These are phyloP conservation scores for Tribolium freemani DNA, from an alignment of 2,888 invertebrate species.

Conservation along the genomic window DNA sequence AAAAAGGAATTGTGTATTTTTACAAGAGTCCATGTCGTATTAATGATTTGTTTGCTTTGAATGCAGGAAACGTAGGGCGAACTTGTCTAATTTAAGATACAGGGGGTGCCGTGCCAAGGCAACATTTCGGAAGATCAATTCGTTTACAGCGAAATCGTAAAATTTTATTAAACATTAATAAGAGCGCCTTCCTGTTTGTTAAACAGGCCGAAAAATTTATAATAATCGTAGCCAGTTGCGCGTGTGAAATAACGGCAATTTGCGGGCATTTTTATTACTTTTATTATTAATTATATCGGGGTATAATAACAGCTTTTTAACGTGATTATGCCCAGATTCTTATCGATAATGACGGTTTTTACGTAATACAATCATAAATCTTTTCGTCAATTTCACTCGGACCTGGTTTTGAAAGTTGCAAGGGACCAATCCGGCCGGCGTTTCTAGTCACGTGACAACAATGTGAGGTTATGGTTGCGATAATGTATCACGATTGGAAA, in stretches of 20 bases:
- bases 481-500: slow-evolving; percentile 4
- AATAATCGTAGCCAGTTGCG: slow-evolving; percentile 22
- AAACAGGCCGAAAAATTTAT: slow-evolving; percentile 24
- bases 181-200: neutral
- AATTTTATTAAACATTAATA: slow-evolving; percentile 14
- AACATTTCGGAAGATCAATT: too few relatives aligned
- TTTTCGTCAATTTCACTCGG: slow-evolving; percentile 44
- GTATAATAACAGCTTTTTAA: slow-evolving; percentile 55
- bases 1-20: slow-evolving; percentile 9
- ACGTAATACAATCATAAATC: slow-evolving; percentile 51
- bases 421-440: neutral
- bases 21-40: neutral
- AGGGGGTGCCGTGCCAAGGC: neutral
- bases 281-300: slow-evolving; percentile 49
- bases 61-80: neutral
- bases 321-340: slow-evolving; percentile 48
- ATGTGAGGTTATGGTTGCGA: neutral
- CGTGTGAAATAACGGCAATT: slow-evolving; percentile 38
- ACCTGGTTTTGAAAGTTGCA: slow-evolving; percentile 1
- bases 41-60: neutral
- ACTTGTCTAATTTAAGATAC: neutral
- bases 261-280: slow-evolving; percentile 43
- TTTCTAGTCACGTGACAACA: neutral
- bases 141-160: neutral
- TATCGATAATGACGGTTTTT: slow-evolving; percentile 55